Conservation (phyloP, 2,888 invertebrate genomes). For the Drosophila cognata region DNA sequence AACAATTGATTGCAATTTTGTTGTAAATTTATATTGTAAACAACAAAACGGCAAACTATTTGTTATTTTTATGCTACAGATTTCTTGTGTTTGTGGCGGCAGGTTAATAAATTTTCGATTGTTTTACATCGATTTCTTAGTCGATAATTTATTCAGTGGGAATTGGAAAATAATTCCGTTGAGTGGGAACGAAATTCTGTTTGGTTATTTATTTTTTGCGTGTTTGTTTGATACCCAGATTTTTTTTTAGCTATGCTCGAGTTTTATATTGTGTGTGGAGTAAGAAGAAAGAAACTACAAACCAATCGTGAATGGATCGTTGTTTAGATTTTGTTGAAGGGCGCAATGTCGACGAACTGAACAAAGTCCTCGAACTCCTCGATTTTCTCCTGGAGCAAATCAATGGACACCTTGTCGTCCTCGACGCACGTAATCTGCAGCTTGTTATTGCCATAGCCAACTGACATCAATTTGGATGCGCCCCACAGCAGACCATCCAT, state of each 20-base stretch:
- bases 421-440: constrained; percentile 97
- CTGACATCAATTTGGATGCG: constrained; percentile 96
- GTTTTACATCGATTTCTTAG: not conserved
- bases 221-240: too few species aligned
- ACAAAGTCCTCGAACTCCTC: constrained; percentile 96
- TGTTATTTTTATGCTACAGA: not conserved
- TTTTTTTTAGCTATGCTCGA: constrained; percentile 24
- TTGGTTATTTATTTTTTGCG: not conserved
- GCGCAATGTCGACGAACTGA: constrained; percentile 98
- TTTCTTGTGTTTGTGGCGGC: constrained; percentile 24
- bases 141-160: constrained; percentile 3
- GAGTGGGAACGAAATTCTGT: not conserved
- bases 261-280: constrained; percentile 50
- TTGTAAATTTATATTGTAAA: not conserved
- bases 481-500: constrained; percentile 99
- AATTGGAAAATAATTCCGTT: constrained; percentile 5
- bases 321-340: constrained; percentile 97
- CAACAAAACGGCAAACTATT: not conserved
- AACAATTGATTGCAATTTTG: not conserved
- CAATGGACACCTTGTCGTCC: constrained; percentile 97
- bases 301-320: not conserved
- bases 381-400: constrained; percentile 94
- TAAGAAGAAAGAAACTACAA: constrained; percentile 1
- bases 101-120: constrained; percentile 11
- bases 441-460: constrained; percentile 98